phyloP scores from a whole-genome alignment of 1,140 invertebrate species.

The Archegozetes longisetosus region DNA sequence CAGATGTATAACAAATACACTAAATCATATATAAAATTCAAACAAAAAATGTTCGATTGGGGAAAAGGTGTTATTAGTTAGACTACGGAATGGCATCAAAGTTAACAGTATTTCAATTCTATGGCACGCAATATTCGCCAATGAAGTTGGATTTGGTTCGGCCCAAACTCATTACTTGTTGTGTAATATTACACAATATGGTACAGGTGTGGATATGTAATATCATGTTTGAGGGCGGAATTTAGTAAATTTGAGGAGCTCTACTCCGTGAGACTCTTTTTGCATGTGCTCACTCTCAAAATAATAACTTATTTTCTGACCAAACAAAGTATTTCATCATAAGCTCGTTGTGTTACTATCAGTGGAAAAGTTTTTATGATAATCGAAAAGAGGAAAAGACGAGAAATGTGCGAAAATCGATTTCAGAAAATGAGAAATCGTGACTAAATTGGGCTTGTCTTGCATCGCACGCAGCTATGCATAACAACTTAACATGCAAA shows the following conservation, averaged over 20 bases:
- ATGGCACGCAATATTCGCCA: background rate
- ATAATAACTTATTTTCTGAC: background rate
- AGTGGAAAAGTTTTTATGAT: no score
- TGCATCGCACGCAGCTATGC: background rate
- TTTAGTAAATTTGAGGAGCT: background rate
- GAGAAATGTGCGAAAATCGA: background rate
- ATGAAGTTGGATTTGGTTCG: background rate
- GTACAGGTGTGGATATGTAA: background rate
- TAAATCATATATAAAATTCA: background rate
- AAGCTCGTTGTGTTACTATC: background rate
- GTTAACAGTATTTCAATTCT: background rate
- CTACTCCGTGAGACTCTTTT: background rate
- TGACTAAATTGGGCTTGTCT: background rate
- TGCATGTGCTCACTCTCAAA: background rate
- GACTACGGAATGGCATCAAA: background rate
- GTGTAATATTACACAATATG: background rate
- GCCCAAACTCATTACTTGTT: background rate
- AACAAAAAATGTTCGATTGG: background rate
- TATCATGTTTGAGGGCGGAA: background rate
- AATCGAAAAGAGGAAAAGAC: no score
- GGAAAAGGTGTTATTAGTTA: background rate
- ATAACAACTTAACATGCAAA: background rate
- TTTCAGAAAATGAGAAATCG: background rate
- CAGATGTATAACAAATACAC: background rate
- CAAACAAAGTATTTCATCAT: background rate